A percentile compares a stretch with the other conserved stretches of the same genome.
Evolutionary conservation across 2,113 vertebrate genomes (phyloP).

Genomic region (Ornithorhynchus anatinus): DNA sequence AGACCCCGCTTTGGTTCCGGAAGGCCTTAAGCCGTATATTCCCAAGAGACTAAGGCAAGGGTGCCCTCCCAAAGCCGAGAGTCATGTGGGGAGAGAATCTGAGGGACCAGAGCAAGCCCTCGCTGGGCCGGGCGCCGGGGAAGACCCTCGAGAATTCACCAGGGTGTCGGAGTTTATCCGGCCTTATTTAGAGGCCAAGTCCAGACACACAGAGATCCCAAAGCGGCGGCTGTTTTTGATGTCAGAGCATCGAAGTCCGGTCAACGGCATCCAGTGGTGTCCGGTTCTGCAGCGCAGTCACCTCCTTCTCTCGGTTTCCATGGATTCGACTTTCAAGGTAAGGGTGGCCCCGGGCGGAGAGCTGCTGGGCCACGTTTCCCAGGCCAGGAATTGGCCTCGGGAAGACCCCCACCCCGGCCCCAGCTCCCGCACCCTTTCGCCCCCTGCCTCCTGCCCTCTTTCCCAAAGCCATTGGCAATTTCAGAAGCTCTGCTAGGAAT

Average conservation of each 20-base stretch:
- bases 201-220: constrained; percentile 72
- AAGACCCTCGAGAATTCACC: constrained; percentile 16
- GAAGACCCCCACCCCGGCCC: too few relatives aligned
- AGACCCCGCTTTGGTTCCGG: constrained; percentile 4
- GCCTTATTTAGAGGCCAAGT: constrained; percentile 74
- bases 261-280: constrained; percentile 90
- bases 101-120: neutral
- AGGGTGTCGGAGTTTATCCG: constrained; percentile 78
- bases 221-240: constrained; percentile 74
- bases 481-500: too few relatives aligned
- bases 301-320: constrained; percentile 90
- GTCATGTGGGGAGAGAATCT: neutral
- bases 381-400: too few relatives aligned
- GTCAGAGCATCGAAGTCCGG: constrained; percentile 80
- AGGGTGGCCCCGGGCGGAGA: constrained; percentile 1
- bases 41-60: constrained; percentile 82
- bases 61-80: neutral
- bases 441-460: too few relatives aligned
- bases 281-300: constrained; percentile 83
- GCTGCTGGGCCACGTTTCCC: neutral
- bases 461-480: too few relatives aligned
- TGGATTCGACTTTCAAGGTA: constrained; percentile 96
- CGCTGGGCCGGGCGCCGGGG: neutral
- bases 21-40: constrained; percentile 81
- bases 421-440: too few relatives aligned